Evolutionary conservation across 1,140 invertebrate genomes (phyloP).

Genomic region (Diorhabda carinulata): DNA sequence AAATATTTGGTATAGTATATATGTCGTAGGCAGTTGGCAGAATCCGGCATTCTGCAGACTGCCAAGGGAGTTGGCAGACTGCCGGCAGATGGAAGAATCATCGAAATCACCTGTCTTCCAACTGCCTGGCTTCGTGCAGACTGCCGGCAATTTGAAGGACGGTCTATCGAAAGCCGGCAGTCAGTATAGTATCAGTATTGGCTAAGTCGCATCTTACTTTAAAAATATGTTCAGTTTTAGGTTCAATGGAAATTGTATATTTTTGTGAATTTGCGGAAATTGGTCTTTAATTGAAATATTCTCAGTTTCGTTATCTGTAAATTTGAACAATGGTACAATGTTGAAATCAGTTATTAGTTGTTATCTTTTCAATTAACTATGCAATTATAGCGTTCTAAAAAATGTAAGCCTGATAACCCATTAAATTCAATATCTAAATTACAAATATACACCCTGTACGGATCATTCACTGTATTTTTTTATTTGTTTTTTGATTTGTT

Average conservation of each 20-base stretch:
- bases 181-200: slow-evolving; percentile 14
- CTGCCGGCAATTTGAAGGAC: too few relatives aligned
- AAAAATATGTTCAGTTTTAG: slow-evolving; percentile 18
- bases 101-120: too few relatives aligned
- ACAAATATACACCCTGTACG: slow-evolving; percentile 18
- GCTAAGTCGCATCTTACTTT: slow-evolving; percentile 10
- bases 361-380: slow-evolving; percentile 13
- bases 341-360: slow-evolving; percentile 19
- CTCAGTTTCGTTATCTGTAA: background rate
- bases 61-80: too few relatives aligned
- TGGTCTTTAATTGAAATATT: background rate
- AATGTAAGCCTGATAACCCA: slow-evolving; percentile 17
- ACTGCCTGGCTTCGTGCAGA: too few relatives aligned
- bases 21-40: too few relatives aligned
- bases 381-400: slow-evolving; percentile 19
- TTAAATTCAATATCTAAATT: slow-evolving; percentile 23
- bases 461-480: slow-evolving; percentile 2
- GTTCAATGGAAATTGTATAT: slow-evolving; percentile 18
- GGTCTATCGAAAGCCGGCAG: too few relatives aligned
- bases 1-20: too few relatives aligned
- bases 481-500: slow-evolving; percentile 13
- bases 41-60: too few relatives aligned
- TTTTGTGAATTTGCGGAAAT: background rate
- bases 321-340: slow-evolving; percentile 10
- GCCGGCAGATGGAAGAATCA: too few relatives aligned